Evolutionary conservation across 2,888 invertebrate species (phyloP).

Genomic region (Nephrotoma flavescens): DNA sequence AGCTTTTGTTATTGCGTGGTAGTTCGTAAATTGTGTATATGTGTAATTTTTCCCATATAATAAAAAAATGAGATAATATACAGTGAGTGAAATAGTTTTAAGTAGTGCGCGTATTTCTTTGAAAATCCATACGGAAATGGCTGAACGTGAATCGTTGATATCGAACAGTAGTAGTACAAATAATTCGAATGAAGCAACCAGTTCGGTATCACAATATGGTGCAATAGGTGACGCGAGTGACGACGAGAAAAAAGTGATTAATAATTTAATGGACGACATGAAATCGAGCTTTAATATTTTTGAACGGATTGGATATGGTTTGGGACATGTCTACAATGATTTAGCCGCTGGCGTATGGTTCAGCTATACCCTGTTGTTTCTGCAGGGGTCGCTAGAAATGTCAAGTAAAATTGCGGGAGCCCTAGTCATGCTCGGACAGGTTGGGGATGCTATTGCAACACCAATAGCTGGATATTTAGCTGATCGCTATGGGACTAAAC

Average conservation of each 20-base stretch:
- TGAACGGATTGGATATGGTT: constrained; percentile 37
- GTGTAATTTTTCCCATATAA: too few relatives aligned
- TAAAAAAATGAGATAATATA: neutral
- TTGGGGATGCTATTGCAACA: constrained; percentile 76
- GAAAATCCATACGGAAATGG: neutral
- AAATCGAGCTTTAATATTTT: neutral
- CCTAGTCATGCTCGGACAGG: constrained; percentile 53
- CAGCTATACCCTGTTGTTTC: constrained; percentile 77
- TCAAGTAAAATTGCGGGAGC: constrained; percentile 41
- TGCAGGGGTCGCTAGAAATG: constrained; percentile 46
- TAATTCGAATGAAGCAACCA: neutral
- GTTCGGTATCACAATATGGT: neutral
- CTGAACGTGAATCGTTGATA: neutral
- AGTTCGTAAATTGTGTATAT: neutral
- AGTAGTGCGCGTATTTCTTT: neutral
- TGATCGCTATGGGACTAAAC: constrained; percentile 62
- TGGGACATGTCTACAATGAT: constrained; percentile 88
- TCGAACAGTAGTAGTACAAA: neutral
- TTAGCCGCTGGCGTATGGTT: constrained; percentile 96
- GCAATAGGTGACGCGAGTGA: neutral
- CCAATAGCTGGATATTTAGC: constrained; percentile 72
- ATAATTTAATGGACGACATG: neutral
- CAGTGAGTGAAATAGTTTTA: neutral
- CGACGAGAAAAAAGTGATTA: neutral
- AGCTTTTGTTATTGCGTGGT: neutral